These are phyloP conservation scores for Bembecia ichneumoniformis DNA, from an alignment of 2,888 invertebrate species.

Conservation along the genomic window DNA sequence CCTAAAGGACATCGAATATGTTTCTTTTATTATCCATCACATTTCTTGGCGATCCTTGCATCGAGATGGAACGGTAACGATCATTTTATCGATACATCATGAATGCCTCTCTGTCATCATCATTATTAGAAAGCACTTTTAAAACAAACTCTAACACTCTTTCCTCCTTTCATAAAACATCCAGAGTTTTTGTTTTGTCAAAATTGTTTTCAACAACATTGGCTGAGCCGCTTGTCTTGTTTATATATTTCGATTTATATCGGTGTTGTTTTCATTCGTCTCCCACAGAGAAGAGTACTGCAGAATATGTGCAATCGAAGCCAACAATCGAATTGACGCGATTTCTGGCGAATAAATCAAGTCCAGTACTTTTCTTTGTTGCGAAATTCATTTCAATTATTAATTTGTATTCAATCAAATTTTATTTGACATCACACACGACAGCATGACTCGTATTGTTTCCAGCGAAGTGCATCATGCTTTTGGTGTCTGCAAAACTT, in stretches of 20 bases:
- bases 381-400: slow-evolving; percentile 19
- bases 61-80: slow-evolving; percentile 68
- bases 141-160: slow-evolving; percentile 57
- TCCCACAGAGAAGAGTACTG: slow-evolving; percentile 48
- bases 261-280: slow-evolving; percentile 34
- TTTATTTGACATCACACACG: slow-evolving; percentile 47
- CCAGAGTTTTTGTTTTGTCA: slow-evolving; percentile 34
- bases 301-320: slow-evolving; percentile 13
- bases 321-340: background rate
- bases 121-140: slow-evolving; percentile 66
- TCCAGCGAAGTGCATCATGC: slow-evolving; percentile 64
- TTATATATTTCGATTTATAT: slow-evolving; percentile 31
- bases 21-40: slow-evolving; percentile 54
- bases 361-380: slow-evolving; percentile 52
- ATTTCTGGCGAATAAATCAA: background rate
- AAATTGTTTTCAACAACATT: slow-evolving; percentile 35
- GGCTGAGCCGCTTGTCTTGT: slow-evolving; percentile 51
- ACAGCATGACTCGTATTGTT: slow-evolving; percentile 60
- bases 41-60: slow-evolving; percentile 62
- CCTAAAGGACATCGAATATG: slow-evolving; percentile 48
- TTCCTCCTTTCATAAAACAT: slow-evolving; percentile 51
- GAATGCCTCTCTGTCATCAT: slow-evolving; percentile 71
- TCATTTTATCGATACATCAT: slow-evolving; percentile 69
- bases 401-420: slow-evolving; percentile 22
- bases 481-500: slow-evolving; percentile 61